Evolutionary conservation across 2,888 invertebrate genomes (phyloP), one percentile per base, ranked within the genome.

Genomic region (Mimas tiliae): DNA sequence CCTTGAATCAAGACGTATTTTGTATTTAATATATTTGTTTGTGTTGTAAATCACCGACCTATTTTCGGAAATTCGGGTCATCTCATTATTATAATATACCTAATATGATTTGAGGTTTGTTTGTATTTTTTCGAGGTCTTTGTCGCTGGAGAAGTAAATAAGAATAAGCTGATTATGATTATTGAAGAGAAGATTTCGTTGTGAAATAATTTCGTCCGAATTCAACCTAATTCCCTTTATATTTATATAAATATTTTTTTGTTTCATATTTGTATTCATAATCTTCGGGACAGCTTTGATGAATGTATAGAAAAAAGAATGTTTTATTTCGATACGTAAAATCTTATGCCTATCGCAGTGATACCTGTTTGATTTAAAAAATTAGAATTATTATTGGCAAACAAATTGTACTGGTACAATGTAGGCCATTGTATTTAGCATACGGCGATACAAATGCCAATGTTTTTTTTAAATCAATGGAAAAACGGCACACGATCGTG

Each of bases 151-250:
- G 58, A 58, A 12, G 58, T 58, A 58, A 58, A 58, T 58, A 58
- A 58, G 55, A 16, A n/a, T 38, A 55, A 58, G 38, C 58, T 58
- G 38, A 58, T 58, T 58, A 42, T 12, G 19, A 58, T 42, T 65
- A 71, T 27, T 11, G 64, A 55, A 47, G 64, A 34, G 21, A 53
- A 12, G 42, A 12, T 58, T 58, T 19, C 11, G 34, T 55, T 34
- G 55, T 38, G 34, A 33, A 38, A 58, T 34, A 33, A 3, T 53
- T 53, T 53, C 21, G 42, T 58, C 11, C 42, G 12, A 58, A 42
- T 42, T 58, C 12, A 42, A 58, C 19, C 19, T 38, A 12, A 42
- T 58, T 58, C 42, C 0, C 4, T 38, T 16, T 55, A 16, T 9
- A 34, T 55, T n/a, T 11, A 12, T 51, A 7, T 51, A 27, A 27